Evolutionary conservation across 2,797 vertebrate genomes (phyloP).

Genomic region (Peromyscus aztecus): DNA sequence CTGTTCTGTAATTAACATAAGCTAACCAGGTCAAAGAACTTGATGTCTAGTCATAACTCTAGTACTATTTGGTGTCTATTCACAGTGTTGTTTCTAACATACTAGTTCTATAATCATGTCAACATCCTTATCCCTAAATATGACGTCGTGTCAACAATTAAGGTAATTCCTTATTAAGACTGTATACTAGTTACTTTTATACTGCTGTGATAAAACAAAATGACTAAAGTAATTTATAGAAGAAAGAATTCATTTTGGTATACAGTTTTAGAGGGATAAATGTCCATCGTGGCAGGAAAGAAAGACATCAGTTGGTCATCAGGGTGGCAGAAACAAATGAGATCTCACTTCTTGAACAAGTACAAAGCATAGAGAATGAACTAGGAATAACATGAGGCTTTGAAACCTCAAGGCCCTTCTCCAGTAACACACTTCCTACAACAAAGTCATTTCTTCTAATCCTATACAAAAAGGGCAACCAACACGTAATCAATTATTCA

Average conservation of each 20-base stretch:
- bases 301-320: neutral
- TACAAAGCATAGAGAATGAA: neutral
- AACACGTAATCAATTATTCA: neutral
- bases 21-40: neutral
- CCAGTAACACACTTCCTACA: neutral
- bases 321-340: neutral
- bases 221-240: neutral
- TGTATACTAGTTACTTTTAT: neutral
- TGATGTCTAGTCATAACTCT: neutral
- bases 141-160: neutral
- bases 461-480: neutral
- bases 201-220: neutral
- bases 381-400: neutral
- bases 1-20: neutral
- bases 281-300: neutral
- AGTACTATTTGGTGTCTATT: neutral
- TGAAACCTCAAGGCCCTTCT: neutral
- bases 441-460: neutral
- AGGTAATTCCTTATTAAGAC: neutral
- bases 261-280: neutral
- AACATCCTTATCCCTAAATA: neutral
- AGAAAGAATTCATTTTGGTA: neutral
- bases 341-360: neutral
- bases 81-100: neutral
- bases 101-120: neutral